Conservation (phyloP, 1,140 invertebrate genomes). For the Amphibalanus amphitrite region DNA sequence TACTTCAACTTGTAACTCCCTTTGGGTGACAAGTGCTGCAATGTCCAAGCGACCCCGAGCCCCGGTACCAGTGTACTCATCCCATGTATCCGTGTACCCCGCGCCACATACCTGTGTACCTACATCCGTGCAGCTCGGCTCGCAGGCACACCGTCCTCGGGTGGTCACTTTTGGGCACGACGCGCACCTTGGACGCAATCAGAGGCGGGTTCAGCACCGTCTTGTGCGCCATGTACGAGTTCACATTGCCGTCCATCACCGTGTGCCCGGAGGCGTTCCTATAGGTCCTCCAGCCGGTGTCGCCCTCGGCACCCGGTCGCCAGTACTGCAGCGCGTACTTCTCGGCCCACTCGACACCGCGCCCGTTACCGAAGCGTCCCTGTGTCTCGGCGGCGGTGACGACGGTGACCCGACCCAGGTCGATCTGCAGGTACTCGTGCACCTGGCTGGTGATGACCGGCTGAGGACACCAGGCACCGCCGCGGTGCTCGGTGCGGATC, state of each 20-base stretch:
- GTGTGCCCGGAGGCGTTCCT: too few species aligned
- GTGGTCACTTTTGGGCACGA: constrained; percentile 65
- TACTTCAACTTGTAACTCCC: too few species aligned
- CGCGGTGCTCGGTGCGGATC: too few species aligned
- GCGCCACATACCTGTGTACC: constrained; percentile 8
- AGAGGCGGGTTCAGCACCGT: constrained; percentile 56
- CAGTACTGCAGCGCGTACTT: constrained; percentile 73
- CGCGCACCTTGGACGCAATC: constrained; percentile 55
- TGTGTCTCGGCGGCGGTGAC: constrained; percentile 79
- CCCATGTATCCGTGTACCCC: background rate
- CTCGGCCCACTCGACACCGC: constrained; percentile 73
- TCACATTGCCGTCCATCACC: constrained; percentile 48
- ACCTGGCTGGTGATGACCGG: constrained; percentile 33
- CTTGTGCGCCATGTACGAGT: constrained; percentile 59
- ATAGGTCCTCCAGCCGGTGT: constrained; percentile 22
- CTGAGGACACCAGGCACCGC: too few species aligned
- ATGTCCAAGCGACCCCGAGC: too few species aligned
- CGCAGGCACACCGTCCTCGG: constrained; percentile 47
- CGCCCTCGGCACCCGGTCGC: constrained; percentile 35
- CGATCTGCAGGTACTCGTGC: too few species aligned
- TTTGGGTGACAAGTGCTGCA: too few species aligned
- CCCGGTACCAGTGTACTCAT: too few species aligned
- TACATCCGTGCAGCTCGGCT: too few species aligned
- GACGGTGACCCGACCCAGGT: too few species aligned
- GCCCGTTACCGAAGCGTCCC: constrained; percentile 80